These are phyloP conservation scores for Echeneis naucrates DNA, from an alignment of 2,797 vertebrate genomes.

Conservation along the genomic window DNA sequence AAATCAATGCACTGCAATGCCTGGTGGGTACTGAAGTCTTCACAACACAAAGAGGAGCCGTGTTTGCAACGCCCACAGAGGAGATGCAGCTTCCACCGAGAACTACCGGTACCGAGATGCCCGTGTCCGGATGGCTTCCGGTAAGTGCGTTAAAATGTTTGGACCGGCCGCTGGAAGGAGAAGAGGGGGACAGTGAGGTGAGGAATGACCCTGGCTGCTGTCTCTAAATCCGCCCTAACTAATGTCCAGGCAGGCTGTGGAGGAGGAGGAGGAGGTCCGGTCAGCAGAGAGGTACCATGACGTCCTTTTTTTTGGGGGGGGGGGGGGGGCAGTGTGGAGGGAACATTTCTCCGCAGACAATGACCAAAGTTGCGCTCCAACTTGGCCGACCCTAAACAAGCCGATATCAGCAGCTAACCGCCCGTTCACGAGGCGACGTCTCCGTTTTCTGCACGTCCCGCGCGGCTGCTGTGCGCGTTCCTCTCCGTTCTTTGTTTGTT, in stretches of 20 bases:
- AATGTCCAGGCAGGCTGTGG: constrained; percentile 61
- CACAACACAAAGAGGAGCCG: constrained; percentile 33
- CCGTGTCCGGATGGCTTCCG: constrained; percentile 75
- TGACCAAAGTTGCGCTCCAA: constrained; percentile 71
- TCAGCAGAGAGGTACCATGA: constrained; percentile 53
- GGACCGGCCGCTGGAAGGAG: constrained; percentile 72
- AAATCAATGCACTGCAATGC: constrained; percentile 62
- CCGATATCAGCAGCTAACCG: neutral
- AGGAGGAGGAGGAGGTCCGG: constrained; percentile 59
- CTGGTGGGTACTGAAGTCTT: constrained; percentile 81
- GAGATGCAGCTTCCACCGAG: constrained; percentile 29
- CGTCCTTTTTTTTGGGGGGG: neutral
- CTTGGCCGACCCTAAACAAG: constrained; percentile 40
- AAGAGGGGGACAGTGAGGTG: constrained; percentile 64
- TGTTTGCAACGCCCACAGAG: constrained; percentile 28
- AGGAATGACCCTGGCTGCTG: constrained; percentile 69
- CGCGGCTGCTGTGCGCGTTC: too few relatives aligned
- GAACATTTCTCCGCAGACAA: constrained; percentile 56
- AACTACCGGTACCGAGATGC: constrained; percentile 85
- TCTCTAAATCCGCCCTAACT: constrained; percentile 62
- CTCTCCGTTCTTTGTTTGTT: neutral
- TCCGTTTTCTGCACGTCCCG: neutral
- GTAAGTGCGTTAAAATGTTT: constrained; percentile 81
- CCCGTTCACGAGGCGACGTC: neutral
- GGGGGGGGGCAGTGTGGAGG: constrained; percentile 20